Evolutionary conservation across 2,888 invertebrate species (phyloP).

Genomic region (Abrostola triplasia): DNA sequence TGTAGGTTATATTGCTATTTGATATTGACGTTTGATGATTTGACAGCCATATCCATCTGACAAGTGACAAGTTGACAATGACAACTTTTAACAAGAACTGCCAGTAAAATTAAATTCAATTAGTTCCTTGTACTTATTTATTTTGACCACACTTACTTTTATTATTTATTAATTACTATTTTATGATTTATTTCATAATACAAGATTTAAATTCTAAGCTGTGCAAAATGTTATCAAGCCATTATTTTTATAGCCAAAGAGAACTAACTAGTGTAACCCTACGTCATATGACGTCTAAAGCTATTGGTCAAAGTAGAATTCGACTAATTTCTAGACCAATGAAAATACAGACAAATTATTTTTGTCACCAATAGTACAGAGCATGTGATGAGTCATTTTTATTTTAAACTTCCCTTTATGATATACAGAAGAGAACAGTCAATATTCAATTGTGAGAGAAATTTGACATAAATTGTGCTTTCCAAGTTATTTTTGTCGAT

Average conservation of each 20-base stretch:
- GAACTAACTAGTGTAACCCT: neutral
- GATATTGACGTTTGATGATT: no score
- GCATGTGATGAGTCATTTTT: slow-evolving; percentile 30
- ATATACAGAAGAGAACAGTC: slow-evolving; percentile 39
- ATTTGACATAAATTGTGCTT: slow-evolving; percentile 23
- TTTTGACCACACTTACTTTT: no score
- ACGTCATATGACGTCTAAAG: neutral
- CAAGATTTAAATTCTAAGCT: no score
- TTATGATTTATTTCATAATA: no score
- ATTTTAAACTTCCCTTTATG: neutral
- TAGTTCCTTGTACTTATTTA: no score
- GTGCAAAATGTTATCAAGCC: no score
- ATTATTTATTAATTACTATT: no score
- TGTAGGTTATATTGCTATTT: no score
- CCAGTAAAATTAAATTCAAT: no score
- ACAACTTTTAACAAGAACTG: no score
- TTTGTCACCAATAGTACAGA: slow-evolving; percentile 12
- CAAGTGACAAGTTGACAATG: no score
- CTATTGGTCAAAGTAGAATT: slow-evolving; percentile 6
- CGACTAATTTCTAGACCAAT: slow-evolving; percentile 5
- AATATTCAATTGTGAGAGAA: slow-evolving; percentile 13
- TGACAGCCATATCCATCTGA: no score
- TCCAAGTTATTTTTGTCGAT: slow-evolving; percentile 12
- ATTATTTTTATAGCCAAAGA: neutral
- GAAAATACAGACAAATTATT: rapidly evolving